Percentiles rank a stretch among this genome's conserved stretches.
phyloP scores from a whole-genome alignment of 1,140 invertebrate species.

The Bradysia coprophila region DNA sequence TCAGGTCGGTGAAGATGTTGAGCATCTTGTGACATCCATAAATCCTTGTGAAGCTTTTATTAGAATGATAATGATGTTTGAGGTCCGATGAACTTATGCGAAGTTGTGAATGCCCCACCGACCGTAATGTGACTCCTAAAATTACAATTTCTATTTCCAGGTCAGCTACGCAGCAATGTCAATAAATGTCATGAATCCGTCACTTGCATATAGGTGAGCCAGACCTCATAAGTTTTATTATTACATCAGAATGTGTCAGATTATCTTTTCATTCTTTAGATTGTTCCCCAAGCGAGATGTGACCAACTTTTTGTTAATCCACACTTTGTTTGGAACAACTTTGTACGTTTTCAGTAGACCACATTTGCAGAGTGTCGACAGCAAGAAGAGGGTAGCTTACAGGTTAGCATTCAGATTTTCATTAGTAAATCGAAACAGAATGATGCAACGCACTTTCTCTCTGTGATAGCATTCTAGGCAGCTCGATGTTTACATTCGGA shows the following conservation, averaged over 20 bases:
- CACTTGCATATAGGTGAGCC: slow-evolving; percentile 31
- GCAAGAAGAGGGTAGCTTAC: slow-evolving; percentile 25
- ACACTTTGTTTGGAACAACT: slow-evolving; percentile 34
- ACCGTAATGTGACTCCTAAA: not conserved
- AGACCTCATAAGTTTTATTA: not conserved
- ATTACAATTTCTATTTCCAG: slow-evolving; percentile 8
- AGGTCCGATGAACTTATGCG: no score
- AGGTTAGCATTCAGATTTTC: slow-evolving; percentile 23
- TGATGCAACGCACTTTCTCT: no score
- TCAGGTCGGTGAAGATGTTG: no score
- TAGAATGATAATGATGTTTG: no score
- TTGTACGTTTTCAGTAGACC: slow-evolving; percentile 42
- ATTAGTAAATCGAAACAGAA: not conserved
- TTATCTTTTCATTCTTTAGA: slow-evolving; percentile 23
- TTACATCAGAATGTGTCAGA: not conserved
- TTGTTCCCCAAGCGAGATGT: slow-evolving; percentile 34
- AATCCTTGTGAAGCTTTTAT: no score
- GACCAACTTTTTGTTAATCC: slow-evolving; percentile 34
- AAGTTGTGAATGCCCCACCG: not conserved
- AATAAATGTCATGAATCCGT: slow-evolving; percentile 47
- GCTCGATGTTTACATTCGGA: slow-evolving; percentile 47
- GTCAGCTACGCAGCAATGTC: slow-evolving; percentile 37
- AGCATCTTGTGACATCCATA: no score
- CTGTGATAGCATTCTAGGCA: slow-evolving; percentile 35
- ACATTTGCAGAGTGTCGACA: slow-evolving; percentile 28